Evolutionary conservation across 2,797 vertebrate genomes (phyloP), one percentile per base, ranked within the genome.

Genomic region (Sylvilagus floridanus): DNA sequence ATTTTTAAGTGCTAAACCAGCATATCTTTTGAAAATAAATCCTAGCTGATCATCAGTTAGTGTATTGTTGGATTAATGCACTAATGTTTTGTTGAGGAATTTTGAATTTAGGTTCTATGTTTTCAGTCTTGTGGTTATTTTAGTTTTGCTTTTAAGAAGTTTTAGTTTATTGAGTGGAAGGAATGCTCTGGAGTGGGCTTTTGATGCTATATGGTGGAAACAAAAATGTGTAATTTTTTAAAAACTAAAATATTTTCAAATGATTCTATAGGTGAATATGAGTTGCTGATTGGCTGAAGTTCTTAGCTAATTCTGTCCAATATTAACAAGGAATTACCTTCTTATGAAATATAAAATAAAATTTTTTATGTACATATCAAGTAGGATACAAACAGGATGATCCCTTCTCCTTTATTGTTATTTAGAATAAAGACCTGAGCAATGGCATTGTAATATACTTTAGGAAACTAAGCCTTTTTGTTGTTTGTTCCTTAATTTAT

Each of bases 401-500:
- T 52, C 22, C 66, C 57, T 17, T 78, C 17, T 78, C 35, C 17
- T 90, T 76, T 75, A 60, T 5, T 35, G 30, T 30, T 77, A 42
- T 87, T 91, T 69, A 73, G 76, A 94, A 77, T 14, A 69, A 94
- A 89, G 85, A 60, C 6, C 50, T 66, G 6, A 65, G 35, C 2
- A 62, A 52, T 77, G 60, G 88, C 47, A 84, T n/a, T 82, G 19
- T 66, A 66, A 83, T 50, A 75, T 37, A 17, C 22, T 85, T 54
- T 71, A 76, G 63, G 57, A 68, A 93, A n/a, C 5, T 9, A 63
- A 32, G 32, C 47, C 5, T 69, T 95, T 84, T 52, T 13, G 50
- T 32, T 76, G 69, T 76, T 90, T 86, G 52, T 93, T 96, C 65
- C 78, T 73, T 93, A 32, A 75, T 84, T 94, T 71, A 35, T 69